These are phyloP conservation scores for Pemphigus obesinymphae DNA, from an alignment of 1,140 invertebrate species.

Conservation along the genomic window DNA sequence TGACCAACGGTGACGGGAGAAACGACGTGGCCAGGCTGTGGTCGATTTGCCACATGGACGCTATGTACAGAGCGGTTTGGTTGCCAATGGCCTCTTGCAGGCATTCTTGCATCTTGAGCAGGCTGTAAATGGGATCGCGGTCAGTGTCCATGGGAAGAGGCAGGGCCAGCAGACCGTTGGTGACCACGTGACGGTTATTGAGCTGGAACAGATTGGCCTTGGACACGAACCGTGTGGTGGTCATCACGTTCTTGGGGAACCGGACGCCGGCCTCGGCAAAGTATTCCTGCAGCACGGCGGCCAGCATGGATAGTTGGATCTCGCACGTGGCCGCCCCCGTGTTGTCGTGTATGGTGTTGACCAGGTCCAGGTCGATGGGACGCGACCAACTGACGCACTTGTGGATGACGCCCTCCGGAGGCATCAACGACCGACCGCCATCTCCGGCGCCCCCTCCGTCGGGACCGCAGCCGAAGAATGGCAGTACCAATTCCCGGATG, in stretches of 20 bases:
- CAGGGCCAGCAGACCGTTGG: constrained; percentile 57
- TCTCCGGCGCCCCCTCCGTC: too few relatives aligned
- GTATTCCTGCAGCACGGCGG: constrained; percentile 61
- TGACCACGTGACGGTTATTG: constrained; percentile 27
- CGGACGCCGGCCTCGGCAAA: constrained; percentile 55
- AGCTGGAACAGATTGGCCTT: constrained; percentile 53
- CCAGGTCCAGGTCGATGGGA: constrained; percentile 56
- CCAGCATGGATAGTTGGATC: constrained; percentile 60
- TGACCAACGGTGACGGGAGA: constrained; percentile 62
- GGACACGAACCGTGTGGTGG: constrained; percentile 57
- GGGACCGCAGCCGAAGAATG: constrained; percentile 41
- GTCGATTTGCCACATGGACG: constrained; percentile 63
- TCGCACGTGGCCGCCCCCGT: constrained; percentile 64
- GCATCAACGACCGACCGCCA: constrained; percentile 58
- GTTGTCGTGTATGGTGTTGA: constrained; percentile 57
- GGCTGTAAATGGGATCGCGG: constrained; percentile 50
- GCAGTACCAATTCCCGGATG: constrained; percentile 52
- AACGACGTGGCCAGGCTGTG: constrained; percentile 62
- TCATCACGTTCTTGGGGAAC: constrained; percentile 52
- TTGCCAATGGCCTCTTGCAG: constrained; percentile 45
- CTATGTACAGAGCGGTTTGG: constrained; percentile 64
- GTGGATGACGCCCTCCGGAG: constrained; percentile 54
- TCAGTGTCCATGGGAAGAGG: constrained; percentile 56
- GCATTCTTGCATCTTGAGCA: constrained; percentile 42
- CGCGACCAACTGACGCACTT: constrained; percentile 74